phyloP scores from a whole-genome alignment of 2,797 vertebrate species.

The Apogon hyalosoma region DNA sequence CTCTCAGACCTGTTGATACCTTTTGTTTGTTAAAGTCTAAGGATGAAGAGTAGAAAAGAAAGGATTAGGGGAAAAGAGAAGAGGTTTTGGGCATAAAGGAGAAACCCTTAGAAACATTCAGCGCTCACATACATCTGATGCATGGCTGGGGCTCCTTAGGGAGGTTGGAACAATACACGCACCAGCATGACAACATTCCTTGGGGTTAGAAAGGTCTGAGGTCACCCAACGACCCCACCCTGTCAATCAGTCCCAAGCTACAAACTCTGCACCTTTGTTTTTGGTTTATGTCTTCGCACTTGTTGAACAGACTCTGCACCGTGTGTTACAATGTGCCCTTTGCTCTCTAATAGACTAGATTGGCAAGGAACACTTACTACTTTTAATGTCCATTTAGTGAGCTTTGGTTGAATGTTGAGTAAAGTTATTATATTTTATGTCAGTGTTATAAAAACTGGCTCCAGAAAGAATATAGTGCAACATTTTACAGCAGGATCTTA shows the following conservation, averaged over 20 bases:
- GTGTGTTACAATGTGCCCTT: conserved; percentile 71
- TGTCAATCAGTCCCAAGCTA: conserved; percentile 77
- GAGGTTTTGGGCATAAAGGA: conserved; percentile 7
- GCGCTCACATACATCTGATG: conserved; percentile 72
- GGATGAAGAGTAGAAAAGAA: conserved; percentile 64
- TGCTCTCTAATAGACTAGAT: conserved; percentile 64
- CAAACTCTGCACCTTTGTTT: conserved; percentile 69
- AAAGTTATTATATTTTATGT: conserved; percentile 3
- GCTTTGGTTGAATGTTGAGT: conserved; percentile 6
- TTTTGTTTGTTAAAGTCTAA: conserved; percentile 69
- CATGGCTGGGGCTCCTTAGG: conserved; percentile 62
- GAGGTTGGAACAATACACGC: conserved; percentile 78
- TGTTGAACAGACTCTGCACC: conserved; percentile 76
- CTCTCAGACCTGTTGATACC: conserved; percentile 63
- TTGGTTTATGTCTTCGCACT: conserved; percentile 75
- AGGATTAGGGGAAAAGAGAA: conserved; percentile 66
- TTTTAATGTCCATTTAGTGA: conserved; percentile 12
- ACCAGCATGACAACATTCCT: conserved; percentile 81
- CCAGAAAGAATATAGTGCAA: not conserved
- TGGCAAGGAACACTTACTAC: conserved; percentile 6
- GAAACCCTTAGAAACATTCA: conserved; percentile 64
- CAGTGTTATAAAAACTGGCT: not conserved
- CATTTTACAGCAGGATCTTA: not conserved
- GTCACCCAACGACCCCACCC: conserved; percentile 74
- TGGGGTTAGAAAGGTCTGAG: conserved; percentile 79